phyloP scores from a whole-genome alignment of 2,888 invertebrate genomes.

The Nomada lathburiana region DNA sequence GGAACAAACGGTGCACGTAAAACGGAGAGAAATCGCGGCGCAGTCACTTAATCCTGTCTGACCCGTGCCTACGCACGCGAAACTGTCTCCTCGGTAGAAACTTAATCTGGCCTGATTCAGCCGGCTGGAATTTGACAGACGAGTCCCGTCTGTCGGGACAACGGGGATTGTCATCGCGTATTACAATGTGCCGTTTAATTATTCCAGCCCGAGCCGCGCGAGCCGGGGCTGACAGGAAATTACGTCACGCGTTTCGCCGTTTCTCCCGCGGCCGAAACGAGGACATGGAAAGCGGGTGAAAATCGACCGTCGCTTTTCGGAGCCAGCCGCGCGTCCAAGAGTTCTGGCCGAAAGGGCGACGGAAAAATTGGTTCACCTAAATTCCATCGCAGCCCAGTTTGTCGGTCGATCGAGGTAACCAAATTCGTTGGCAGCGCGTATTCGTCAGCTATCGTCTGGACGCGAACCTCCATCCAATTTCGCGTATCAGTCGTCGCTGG shows the following conservation, averaged over 20 bases:
- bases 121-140: conserved; percentile 61
- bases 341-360: not conserved
- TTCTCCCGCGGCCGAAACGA: conserved; percentile 2
- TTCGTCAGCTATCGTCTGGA: not conserved
- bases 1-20: not conserved
- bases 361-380: not conserved
- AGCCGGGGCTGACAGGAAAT: conserved; percentile 32
- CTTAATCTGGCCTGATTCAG: conserved; percentile 65
- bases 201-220: conserved; percentile 32
- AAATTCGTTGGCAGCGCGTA: not conserved
- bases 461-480: conserved; percentile 8
- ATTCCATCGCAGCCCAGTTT: not conserved
- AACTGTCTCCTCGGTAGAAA: conserved; percentile 60
- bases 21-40: conserved; percentile 47
- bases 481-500: not conserved
- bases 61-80: conserved; percentile 64
- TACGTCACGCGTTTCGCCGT: conserved; percentile 42
- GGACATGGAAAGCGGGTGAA: not conserved
- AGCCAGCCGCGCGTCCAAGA: not conserved
- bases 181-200: conserved; percentile 61
- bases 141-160: conserved; percentile 43
- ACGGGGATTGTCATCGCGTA: conserved; percentile 48
- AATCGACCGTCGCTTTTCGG: not conserved
- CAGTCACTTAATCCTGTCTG: conserved; percentile 57
- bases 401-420: not conserved